Evolutionary conservation across 2,888 invertebrate species (phyloP).

Genomic region (Tetropium fuscum): DNA sequence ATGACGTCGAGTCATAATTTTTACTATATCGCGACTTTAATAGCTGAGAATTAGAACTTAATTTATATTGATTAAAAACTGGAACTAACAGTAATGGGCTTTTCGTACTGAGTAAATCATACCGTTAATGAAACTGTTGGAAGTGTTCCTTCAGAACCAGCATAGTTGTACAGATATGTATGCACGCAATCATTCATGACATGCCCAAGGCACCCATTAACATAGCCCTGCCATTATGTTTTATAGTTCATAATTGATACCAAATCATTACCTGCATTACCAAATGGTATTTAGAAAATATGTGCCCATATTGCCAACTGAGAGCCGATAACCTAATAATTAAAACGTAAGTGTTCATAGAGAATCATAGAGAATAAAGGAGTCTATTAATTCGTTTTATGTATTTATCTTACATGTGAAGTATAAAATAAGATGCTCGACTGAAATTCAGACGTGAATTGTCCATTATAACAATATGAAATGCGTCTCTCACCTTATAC

Average conservation of each 20-base stretch:
- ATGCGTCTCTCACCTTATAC: no score
- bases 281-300: slow-evolving; percentile 37
- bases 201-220: slow-evolving; percentile 38
- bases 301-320: slow-evolving; percentile 34
- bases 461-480: no score
- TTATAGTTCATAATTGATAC: slow-evolving; percentile 42
- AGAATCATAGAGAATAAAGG: no score
- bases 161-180: slow-evolving; percentile 33
- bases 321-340: slow-evolving; percentile 38
- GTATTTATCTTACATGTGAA: no score
- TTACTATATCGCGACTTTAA: no score
- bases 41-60: not conserved
- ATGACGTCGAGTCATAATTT: no score
- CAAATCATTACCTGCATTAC: slow-evolving; percentile 43
- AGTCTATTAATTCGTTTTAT: no score
- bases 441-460: no score
- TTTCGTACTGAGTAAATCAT: slow-evolving; percentile 32
- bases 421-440: no score
- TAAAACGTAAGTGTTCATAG: slow-evolving; percentile 32
- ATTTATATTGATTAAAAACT: slow-evolving; percentile 8
- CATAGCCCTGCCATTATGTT: slow-evolving; percentile 41
- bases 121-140: slow-evolving; percentile 33
- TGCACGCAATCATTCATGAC: slow-evolving; percentile 38
- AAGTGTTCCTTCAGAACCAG: slow-evolving; percentile 30
- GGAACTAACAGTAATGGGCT: slow-evolving; percentile 14